Base-by-base conservation (phyloP, 1,140 invertebrate genomes). In the Holotrichia oblita region DNA sequence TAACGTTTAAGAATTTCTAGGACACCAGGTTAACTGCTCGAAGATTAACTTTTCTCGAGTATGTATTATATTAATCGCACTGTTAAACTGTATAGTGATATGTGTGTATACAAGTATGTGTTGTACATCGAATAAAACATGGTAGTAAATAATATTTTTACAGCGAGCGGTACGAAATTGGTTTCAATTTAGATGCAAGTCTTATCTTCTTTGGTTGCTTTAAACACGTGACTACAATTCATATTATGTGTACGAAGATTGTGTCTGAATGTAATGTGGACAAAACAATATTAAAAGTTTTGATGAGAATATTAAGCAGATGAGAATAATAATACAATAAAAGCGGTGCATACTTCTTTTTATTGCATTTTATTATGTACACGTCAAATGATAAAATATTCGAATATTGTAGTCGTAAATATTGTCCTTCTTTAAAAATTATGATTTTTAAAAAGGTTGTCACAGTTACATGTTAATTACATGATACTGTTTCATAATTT, bases 211-310 rank as follows among this genome's bases (percentile, higher is more conserved):
- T 17, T 17, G 48, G 48, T 55, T 55, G 48, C 14, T 55, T 17
- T 55, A 17, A 14, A 55, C 14, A 17, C 48, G 48, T 17, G 48
- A 55, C 48, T 14, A 55, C n/a, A 14, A 55, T 55, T 10, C 48
- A 55, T 55, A 55, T 17, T 6, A 17, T 55, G 17, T 17, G 48
- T 4, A 17, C 12, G n/a, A n/a, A 14, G 48, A 55, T 55, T 55
- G 48, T 14, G 17, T 34, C 27, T 34, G 48, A 3, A 14, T 17
- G 14, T 17, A 55, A 55, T 17, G 48, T 55, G 12, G 12, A 55
- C 48, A 55, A 55, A 55, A 55, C 48, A 55, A 55, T 55, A 55
- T 55, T 55, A 55, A 55, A 55, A 55, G 48, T 55, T 55, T n/a
- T 6, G 12, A 55, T 55, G 48, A 17, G 48, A 55, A 55, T 55